A percentile compares a stretch with the other conserved stretches of the same genome.
Conservation (phyloP, 2,888 invertebrate species). For the Catocala nupta region DNA sequence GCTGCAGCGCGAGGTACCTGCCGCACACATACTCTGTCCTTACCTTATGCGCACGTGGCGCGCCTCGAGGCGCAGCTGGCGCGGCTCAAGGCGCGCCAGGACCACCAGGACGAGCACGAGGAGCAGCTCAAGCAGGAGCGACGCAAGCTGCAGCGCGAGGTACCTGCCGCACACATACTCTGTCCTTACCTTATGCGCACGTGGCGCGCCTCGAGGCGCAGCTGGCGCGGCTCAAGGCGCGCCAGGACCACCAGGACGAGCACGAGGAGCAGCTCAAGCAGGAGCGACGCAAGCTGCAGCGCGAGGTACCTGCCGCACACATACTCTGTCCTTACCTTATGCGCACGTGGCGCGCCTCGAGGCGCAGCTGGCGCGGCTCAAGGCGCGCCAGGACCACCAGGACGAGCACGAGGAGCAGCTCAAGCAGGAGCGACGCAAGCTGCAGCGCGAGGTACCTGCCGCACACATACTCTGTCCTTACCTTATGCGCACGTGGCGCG, state of each 20-base stretch:
- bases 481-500: too few relatives aligned
- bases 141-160: slow-evolving; percentile 97
- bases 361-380: slow-evolving; percentile 89
- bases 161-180: slow-evolving; percentile 63
- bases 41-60: slow-evolving; percentile 93
- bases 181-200: slow-evolving; percentile 94
- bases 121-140: slow-evolving; percentile 98
- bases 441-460: too few relatives aligned
- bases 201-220: slow-evolving; percentile 89
- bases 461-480: too few relatives aligned
- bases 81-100: slow-evolving; percentile 96
- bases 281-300: slow-evolving; percentile 89
- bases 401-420: neutral
- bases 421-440: slow-evolving; percentile 80
- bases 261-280: slow-evolving; percentile 90
- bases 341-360: too few relatives aligned
- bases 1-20: slow-evolving; percentile 93
- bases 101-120: slow-evolving; percentile 97
- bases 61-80: slow-evolving; percentile 98
- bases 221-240: slow-evolving; percentile 71
- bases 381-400: slow-evolving; percentile 91
- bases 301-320: too few relatives aligned
- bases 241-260: neutral
- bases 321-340: too few relatives aligned
- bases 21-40: too few relatives aligned